Conservation (phyloP, 2,113 vertebrate genomes). For the Leptodactylus fuscus region DNA sequence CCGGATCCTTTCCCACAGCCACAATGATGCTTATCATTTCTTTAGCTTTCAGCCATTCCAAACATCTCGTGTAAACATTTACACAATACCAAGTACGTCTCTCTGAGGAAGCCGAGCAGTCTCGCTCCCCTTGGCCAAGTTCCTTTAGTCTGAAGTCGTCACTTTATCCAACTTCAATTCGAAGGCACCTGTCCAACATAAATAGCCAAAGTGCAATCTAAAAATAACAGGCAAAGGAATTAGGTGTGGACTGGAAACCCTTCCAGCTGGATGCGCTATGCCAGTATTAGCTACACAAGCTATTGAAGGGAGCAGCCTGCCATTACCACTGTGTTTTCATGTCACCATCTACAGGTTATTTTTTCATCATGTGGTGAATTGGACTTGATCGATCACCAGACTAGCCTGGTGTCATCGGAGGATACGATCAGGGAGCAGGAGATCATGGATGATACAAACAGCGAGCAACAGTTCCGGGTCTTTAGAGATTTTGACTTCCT, state of each 20-base stretch:
- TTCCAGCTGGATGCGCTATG: conserved; percentile 68
- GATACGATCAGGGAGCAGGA: conserved; percentile 92
- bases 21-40: conserved; percentile 49
- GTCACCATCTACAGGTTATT: conserved; percentile 83
- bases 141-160: conserved; percentile 69
- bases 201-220: conserved; percentile 80
- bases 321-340: conserved; percentile 63
- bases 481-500: conserved; percentile 98
- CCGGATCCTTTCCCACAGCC: conserved; percentile 11
- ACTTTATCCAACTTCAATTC: conserved; percentile 75
- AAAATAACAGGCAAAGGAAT: conserved; percentile 83
- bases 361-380: conserved; percentile 98
- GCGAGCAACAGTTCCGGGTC: conserved; percentile 97
- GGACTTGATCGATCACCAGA: conserved; percentile 95
- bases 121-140: conserved; percentile 65
- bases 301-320: conserved; percentile 60
- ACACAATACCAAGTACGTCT: conserved; percentile 63
- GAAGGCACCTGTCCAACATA: conserved; percentile 84
- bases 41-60: conserved; percentile 54
- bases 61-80: conserved; percentile 62
- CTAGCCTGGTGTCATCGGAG: conserved; percentile 93
- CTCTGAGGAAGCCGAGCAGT: conserved; percentile 66
- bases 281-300: conserved; percentile 67
- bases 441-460: conserved; percentile 94
- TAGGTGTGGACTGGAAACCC: conserved; percentile 81